These are phyloP conservation scores for Brienomyrus longianalis DNA, from an alignment of 2,113 vertebrate species.

Conservation along the genomic window DNA sequence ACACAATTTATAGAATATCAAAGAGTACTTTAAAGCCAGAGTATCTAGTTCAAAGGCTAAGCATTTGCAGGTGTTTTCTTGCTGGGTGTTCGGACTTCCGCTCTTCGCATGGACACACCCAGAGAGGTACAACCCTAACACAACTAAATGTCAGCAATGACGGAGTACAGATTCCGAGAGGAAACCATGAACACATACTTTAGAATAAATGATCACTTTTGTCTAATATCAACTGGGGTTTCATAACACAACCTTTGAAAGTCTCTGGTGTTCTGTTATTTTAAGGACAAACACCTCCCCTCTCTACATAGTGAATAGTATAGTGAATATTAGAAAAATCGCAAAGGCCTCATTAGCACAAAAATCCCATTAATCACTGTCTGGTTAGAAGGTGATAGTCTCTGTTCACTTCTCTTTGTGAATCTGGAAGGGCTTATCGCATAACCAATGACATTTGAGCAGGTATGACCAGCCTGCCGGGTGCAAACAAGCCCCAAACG, in stretches of 20 bases:
- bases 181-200: neutral
- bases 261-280: neutral
- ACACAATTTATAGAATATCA: neutral
- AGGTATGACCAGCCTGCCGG: neutral
- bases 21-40: neutral
- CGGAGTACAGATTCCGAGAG: neutral
- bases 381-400: neutral
- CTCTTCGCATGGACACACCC: neutral
- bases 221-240: neutral
- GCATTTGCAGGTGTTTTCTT: neutral
- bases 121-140: neutral
- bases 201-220: neutral
- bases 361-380: conserved; percentile 16
- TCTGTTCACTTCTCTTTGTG: neutral
- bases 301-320: neutral
- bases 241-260: neutral
- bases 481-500: neutral
- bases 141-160: neutral
- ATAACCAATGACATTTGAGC: neutral
- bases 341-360: conserved; percentile 12
- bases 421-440: neutral
- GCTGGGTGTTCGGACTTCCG: neutral
- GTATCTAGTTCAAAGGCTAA: neutral
- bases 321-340: neutral
- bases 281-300: conserved; percentile 3